A percentile compares a stretch with the other conserved stretches of the same genome.
These are phyloP conservation scores for Melanogrammus aeglefinus DNA, from an alignment of 2,797 vertebrate genomes.

Conservation along the genomic window DNA sequence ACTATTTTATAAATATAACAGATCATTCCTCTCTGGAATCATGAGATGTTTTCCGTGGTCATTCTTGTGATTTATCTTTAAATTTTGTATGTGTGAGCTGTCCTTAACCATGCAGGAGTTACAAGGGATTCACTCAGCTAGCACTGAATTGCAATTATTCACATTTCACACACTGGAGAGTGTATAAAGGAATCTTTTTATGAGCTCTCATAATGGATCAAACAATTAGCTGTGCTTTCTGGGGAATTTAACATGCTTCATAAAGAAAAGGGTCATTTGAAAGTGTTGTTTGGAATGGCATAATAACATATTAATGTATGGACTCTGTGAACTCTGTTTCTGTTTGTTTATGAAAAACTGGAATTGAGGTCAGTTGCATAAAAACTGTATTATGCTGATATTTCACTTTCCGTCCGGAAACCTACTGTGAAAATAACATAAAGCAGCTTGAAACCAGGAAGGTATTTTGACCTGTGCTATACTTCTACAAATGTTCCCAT, in stretches of 20 bases:
- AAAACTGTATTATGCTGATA: background rate
- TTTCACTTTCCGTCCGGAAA: background rate
- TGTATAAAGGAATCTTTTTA: constrained; percentile 36
- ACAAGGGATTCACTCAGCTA: background rate
- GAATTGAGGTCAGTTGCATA: background rate
- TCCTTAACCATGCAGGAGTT: background rate
- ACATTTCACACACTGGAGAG: constrained; percentile 38
- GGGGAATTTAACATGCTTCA: constrained; percentile 27
- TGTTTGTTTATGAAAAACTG: background rate
- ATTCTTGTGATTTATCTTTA: constrained; percentile 24
- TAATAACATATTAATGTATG: constrained; percentile 8
- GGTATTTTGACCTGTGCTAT: background rate
- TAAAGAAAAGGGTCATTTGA: constrained; percentile 26
- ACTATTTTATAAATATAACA: constrained; percentile 14
- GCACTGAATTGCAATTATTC: constrained; percentile 39
- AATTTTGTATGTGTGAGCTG: background rate
- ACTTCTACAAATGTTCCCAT: constrained; percentile 14
- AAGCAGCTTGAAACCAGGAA: background rate
- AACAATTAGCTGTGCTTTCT: constrained; percentile 41
- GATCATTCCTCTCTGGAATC: constrained; percentile 19
- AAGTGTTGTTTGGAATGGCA: constrained; percentile 21
- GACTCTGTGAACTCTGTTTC: too few relatives aligned
- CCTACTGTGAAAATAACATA: background rate
- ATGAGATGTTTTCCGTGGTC: constrained; percentile 43
- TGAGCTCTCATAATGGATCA: constrained; percentile 29